Conservation (phyloP, 2,113 vertebrate genomes). For the Jacana jacana region DNA sequence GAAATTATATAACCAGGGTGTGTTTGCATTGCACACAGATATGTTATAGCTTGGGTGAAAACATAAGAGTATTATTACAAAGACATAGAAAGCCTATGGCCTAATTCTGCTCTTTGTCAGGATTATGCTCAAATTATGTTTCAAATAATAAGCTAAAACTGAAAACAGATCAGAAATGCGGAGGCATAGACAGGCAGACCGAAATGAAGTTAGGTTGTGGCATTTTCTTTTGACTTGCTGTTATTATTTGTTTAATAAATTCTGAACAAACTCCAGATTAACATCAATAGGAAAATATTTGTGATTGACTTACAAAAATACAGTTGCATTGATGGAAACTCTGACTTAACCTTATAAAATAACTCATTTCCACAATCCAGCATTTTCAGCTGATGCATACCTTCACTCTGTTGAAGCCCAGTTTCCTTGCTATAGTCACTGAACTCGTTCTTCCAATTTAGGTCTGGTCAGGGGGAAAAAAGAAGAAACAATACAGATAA, state of each 20-base stretch:
- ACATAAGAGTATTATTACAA: not conserved
- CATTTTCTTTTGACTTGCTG: not conserved
- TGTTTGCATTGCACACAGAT: not conserved
- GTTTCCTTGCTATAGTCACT: not conserved
- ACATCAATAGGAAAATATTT: constrained; percentile 49
- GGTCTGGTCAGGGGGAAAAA: not conserved
- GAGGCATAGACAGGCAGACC: not conserved
- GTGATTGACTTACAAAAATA: constrained; percentile 26
- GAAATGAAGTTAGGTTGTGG: not conserved
- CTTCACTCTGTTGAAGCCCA: not conserved
- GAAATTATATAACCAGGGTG: not conserved
- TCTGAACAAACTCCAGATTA: not conserved
- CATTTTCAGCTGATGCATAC: not conserved
- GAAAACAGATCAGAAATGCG: not conserved
- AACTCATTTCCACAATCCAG: not conserved
- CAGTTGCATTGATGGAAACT: not conserved
- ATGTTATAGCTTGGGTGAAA: not conserved
- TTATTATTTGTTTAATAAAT: constrained; percentile 31
- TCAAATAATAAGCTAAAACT: not conserved
- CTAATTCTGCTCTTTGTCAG: not conserved
- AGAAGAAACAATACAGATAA: not conserved
- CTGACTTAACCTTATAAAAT: constrained; percentile 20
- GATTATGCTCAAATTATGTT: not conserved
- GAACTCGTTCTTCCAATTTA: not conserved
- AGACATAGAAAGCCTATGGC: not conserved